Evolutionary conservation across 2,113 vertebrate species (phyloP), one percentile per base, ranked within the genome.

Genomic region (Xiphorhynchus elegans): DNA sequence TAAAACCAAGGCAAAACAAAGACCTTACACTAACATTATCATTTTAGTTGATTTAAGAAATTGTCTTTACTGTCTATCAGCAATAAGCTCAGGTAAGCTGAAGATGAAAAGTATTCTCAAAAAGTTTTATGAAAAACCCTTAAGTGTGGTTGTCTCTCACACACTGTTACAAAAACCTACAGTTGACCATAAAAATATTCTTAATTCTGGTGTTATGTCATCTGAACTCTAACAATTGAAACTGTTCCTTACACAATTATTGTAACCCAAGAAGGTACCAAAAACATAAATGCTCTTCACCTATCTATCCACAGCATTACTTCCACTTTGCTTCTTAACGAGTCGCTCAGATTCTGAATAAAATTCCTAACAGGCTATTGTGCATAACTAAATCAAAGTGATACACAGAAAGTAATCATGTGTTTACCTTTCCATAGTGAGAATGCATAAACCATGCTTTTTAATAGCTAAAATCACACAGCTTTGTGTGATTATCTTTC

Each of bases 121-220:
- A 63, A 84, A 40, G 1, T 26, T 77, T 68, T 69, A 70, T 58
- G 87, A n/a, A 93, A 92, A 92, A 63, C 33, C 23, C 50, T 78
- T 19, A 46, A 93, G 63, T 42, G 31, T 33, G 25, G 47, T 58
- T 93, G 49, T 50, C 28, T 74, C 56, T 69, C 44, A 31, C 18
- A 56, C 6, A 60, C 31, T 56, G 53, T 52, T 89, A 77, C 19
- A 70, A 94, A 97, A 93, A 89, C 1, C 6, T 56, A 80, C 24
- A 58, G 77, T 40, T 93, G 44, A 74, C 67, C 58, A 78, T 72
- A 72, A 97, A 96, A 96, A 93, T 77, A 96, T 55, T 85, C 83
- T 80, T 84, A 58, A 80, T 73, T 95, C 42, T 70, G 78, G 23
- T 58, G 18, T 69, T 20, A 26, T 47, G 29, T 46, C 80, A 56